Conservation (phyloP, 2,797 vertebrate genomes). For the Gadopsis marmoratus region DNA sequence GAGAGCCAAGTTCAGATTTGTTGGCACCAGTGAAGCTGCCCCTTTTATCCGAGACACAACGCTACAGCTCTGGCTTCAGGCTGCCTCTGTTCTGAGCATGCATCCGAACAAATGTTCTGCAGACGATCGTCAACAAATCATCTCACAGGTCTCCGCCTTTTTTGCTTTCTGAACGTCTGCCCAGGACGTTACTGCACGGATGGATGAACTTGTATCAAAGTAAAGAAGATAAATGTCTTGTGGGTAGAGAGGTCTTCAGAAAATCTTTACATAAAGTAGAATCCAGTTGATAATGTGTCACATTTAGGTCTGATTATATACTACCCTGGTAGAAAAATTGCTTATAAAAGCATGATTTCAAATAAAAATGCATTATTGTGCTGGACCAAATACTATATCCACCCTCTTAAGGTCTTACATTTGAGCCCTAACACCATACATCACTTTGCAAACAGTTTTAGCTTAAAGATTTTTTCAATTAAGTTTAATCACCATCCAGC, state of each 20-base stretch:
- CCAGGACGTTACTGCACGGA: conserved; percentile 20
- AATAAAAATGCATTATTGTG: neutral
- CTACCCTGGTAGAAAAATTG: neutral
- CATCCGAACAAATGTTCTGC: conserved; percentile 57
- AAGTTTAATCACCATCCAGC: neutral
- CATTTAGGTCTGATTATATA: neutral
- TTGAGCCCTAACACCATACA: neutral
- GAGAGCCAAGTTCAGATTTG: conserved; percentile 70
- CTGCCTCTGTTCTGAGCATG: conserved; percentile 60
- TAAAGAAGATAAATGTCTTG: conserved; percentile 7
- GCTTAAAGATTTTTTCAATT: neutral
- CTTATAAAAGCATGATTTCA: neutral
- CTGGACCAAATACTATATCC: neutral
- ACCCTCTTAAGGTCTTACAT: neutral
- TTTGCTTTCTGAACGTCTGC: conserved; percentile 47
- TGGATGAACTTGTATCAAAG: conserved; percentile 41
- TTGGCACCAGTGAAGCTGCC: conserved; percentile 54
- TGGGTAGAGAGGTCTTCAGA: neutral
- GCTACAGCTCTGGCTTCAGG: conserved; percentile 50
- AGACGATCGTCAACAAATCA: conserved; percentile 63
- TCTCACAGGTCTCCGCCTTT: conserved; percentile 55
- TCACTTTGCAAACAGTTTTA: neutral
- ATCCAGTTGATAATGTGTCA: neutral
- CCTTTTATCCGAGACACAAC: conserved; percentile 60
- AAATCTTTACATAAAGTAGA: conserved; percentile 9